Conservation (phyloP, 1,140 invertebrate species). For the Ceratina calcarata region DNA sequence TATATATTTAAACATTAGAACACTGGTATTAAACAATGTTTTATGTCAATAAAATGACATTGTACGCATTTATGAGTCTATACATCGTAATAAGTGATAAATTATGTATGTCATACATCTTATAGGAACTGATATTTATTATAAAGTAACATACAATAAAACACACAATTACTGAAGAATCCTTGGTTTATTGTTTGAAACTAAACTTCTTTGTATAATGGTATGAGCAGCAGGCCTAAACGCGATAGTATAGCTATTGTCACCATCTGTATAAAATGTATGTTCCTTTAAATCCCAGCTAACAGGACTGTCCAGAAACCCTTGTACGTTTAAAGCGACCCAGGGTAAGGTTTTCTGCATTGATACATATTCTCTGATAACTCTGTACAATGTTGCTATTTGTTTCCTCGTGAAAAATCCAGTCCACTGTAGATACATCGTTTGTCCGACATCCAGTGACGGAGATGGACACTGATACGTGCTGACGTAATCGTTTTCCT, state of each 20-base stretch:
- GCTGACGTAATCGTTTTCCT: constrained; percentile 71
- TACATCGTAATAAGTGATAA: constrained; percentile 42
- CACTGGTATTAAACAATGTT: constrained; percentile 8
- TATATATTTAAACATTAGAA: constrained; percentile 3
- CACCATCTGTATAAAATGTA: constrained; percentile 79
- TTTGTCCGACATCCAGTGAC: constrained; percentile 67
- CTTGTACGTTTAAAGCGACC: constrained; percentile 81
- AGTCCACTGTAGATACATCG: constrained; percentile 77
- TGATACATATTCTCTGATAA: constrained; percentile 69
- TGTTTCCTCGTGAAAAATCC: constrained; percentile 80
- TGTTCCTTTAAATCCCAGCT: constrained; percentile 79
- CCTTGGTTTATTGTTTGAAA: constrained; percentile 67
- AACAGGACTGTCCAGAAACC: constrained; percentile 81
- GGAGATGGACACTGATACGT: constrained; percentile 73
- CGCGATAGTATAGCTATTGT: constrained; percentile 80
- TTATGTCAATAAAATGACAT: constrained; percentile 7
- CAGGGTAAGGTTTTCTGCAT: constrained; percentile 71
- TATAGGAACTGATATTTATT: constrained; percentile 7
- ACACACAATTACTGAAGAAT: constrained; percentile 22
- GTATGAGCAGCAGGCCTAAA: constrained; percentile 70
- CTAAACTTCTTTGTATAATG: constrained; percentile 72
- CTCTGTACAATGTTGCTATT: constrained; percentile 74
- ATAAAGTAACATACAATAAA: constrained; percentile 1
- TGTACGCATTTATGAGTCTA: constrained; percentile 34
- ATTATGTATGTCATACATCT: constrained; percentile 18